Conservation (phyloP, 23 tunicate species). For the Phallusia fumigata region DNA sequence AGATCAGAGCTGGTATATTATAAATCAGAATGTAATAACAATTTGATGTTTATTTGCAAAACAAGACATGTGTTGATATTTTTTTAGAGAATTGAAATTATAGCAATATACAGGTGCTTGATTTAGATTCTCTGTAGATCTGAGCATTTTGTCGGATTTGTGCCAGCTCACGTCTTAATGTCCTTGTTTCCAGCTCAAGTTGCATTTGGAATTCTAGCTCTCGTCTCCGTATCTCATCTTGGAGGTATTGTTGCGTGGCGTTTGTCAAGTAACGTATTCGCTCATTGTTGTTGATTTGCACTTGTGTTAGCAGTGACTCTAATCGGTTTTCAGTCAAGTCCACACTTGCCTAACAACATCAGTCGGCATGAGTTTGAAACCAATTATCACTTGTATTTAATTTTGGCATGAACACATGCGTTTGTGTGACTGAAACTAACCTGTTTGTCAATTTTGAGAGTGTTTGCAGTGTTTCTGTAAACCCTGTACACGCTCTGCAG, state of each 20-base stretch:
- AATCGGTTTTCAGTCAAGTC: constrained; percentile 49
- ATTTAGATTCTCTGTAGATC: background rate
- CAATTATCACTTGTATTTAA: background rate
- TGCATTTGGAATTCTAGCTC: constrained; percentile 28
- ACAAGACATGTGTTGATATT: background rate
- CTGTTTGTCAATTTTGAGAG: constrained; percentile 56
- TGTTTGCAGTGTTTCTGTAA: constrained; percentile 54
- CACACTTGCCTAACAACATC: constrained; percentile 29
- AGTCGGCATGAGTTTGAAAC: background rate
- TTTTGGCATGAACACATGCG: background rate
- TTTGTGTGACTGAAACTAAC: constrained; percentile 15
- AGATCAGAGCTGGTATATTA: no score
- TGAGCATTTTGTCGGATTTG: constrained; percentile 36
- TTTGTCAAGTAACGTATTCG: constrained; percentile 23
- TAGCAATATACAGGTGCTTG: background rate
- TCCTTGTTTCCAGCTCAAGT: constrained; percentile 46
- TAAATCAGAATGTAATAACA: no score
- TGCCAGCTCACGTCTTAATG: constrained; percentile 61
- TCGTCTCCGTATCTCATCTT: constrained; percentile 17
- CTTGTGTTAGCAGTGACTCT: constrained; percentile 42
- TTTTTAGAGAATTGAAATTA: background rate
- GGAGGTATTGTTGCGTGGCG: constrained; percentile 10
- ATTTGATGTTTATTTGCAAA: background rate
- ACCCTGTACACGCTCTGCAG: constrained; percentile 48
- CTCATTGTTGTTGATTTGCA: constrained; percentile 28